A percentile compares a stretch with the other conserved stretches of the same genome.
Conservation (phyloP, 2,888 invertebrate species). For the Siphlonurus alternatus region DNA sequence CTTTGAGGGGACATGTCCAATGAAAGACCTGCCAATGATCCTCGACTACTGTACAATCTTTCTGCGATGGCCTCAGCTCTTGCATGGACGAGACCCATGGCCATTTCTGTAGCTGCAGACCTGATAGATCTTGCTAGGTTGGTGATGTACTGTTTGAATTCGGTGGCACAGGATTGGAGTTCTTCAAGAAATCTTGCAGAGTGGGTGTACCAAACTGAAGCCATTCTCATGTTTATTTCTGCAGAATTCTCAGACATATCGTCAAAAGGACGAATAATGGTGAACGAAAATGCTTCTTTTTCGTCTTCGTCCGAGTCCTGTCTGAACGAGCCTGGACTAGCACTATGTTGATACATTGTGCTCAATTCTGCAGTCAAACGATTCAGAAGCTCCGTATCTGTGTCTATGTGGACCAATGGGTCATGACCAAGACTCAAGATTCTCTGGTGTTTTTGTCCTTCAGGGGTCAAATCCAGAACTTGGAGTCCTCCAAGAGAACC, state of each 20-base stretch:
- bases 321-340: conserved; percentile 13
- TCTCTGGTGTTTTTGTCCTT: conserved; percentile 65
- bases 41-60: conserved; percentile 4
- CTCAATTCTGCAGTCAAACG: conserved; percentile 25
- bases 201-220: conserved; percentile 87
- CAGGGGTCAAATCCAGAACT: conserved; percentile 65
- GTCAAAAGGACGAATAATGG: conserved; percentile 15
- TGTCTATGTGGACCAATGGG: conserved; percentile 33
- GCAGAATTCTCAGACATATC: conserved; percentile 6
- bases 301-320: conserved; percentile 25
- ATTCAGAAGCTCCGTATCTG: conserved; percentile 19
- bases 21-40: conserved; percentile 14
- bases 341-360: conserved; percentile 18
- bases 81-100: conserved; percentile 68
- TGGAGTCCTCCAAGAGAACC: conserved; percentile 89
- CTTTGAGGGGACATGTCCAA: conserved; percentile 21
- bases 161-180: conserved; percentile 71
- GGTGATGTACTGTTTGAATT: conserved; percentile 76
- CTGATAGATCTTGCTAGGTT: conserved; percentile 72
- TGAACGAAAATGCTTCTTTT: conserved; percentile 35
- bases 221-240: conserved; percentile 46
- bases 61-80: conserved; percentile 22
- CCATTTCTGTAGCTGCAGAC: conserved; percentile 86
- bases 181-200: conserved; percentile 73
- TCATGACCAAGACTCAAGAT: conserved; percentile 73